Percentiles rank a stretch among this genome's conserved stretches.
Evolutionary conservation across 2,797 vertebrate genomes (phyloP).

Genomic region (Otus scops): DNA sequence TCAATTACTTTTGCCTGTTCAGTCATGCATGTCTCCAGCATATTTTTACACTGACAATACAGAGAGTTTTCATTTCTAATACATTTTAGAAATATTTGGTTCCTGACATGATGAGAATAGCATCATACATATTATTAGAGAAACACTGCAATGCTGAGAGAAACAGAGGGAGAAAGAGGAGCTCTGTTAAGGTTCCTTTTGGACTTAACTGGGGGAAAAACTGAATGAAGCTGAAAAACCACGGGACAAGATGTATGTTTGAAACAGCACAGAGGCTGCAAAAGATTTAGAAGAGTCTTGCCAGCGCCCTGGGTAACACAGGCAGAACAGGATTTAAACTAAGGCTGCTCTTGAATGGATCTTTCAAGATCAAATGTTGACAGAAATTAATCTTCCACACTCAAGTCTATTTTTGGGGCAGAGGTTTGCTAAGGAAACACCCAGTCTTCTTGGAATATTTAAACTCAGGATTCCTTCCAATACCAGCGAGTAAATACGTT

Average conservation of each 20-base stretch:
- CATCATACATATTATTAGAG: not conserved
- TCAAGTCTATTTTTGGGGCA: not conserved
- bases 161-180: not conserved
- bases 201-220: not conserved
- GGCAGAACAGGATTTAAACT: not conserved
- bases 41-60: constrained; percentile 11
- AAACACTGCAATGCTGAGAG: not conserved
- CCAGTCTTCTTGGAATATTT: not conserved
- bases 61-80: not conserved
- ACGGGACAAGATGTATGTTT: not conserved
- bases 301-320: not conserved
- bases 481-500: not conserved
- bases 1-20: constrained; percentile 28
- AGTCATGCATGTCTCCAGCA: not conserved
- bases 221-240: not conserved
- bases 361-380: not conserved
- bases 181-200: not conserved
- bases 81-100: not conserved
- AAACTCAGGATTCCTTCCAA: not conserved
- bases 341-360: not conserved
- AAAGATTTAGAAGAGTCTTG: not conserved
- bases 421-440: not conserved
- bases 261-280: not conserved
- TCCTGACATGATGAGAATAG: not conserved
- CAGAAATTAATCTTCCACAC: not conserved